phyloP scores from a whole-genome alignment of 2,888 invertebrate species.

The Pyrrhia umbra region DNA sequence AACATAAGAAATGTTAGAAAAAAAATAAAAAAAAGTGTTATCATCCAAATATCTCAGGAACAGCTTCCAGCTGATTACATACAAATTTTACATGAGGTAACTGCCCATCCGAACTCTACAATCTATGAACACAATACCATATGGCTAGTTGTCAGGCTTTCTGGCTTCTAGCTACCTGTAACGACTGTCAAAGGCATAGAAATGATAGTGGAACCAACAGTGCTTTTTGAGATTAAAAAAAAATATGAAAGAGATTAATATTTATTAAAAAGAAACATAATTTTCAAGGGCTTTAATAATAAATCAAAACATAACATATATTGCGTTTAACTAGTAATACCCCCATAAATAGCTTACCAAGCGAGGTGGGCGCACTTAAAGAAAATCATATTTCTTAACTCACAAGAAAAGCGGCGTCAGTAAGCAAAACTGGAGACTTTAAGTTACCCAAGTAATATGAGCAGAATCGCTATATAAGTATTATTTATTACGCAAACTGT shows the following conservation, averaged over 20 bases:
- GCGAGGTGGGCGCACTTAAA: conserved; percentile 32
- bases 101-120: too few species aligned
- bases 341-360: conserved; percentile 11
- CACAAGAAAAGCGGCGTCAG: conserved; percentile 24
- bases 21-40: too few species aligned
- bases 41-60: too few species aligned
- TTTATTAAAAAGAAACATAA: not conserved
- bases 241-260: not conserved
- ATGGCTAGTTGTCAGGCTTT: too few species aligned
- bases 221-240: too few species aligned
- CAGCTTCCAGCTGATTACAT: too few species aligned
- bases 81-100: too few species aligned
- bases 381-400: conserved; percentile 48
- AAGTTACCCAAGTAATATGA: conserved; percentile 60
- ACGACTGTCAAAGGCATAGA: too few species aligned
- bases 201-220: too few species aligned
- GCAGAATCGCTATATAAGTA: conserved; percentile 82
- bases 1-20: too few species aligned
- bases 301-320: not conserved
- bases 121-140: too few species aligned
- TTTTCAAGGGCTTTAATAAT: not conserved
- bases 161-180: too few species aligned
- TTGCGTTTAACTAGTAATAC: not conserved
- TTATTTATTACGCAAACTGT: conserved; percentile 86
- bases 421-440: conserved; percentile 47